Base-by-base conservation (phyloP, 2,888 invertebrate genomes). In the Acleris sparsana region DNA sequence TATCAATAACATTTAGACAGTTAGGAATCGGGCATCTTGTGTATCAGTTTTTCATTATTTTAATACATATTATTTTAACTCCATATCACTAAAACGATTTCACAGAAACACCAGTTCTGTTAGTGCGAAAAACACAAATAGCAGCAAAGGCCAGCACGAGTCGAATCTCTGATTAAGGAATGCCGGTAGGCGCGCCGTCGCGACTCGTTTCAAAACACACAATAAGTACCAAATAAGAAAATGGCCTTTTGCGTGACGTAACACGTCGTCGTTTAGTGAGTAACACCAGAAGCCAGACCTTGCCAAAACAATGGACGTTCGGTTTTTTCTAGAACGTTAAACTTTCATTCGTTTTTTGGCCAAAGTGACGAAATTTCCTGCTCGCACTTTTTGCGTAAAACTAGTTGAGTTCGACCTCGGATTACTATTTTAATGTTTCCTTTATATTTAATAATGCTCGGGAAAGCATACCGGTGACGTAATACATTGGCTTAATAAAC, bases 401-500 rank as follows among this genome's bases (percentile, higher is more conserved):
- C 52, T 66, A 66, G 57, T 66, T 66, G 62, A n/a, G 57, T 57
- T 52, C 48, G 48, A 18, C 66, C 61, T 62, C 53, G 61, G 44
- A 6, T 25, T 29, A 53, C 44, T 58, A 63, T 43, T 60, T 29
- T 59, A 43, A 62, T 53, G 53, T 43, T 25, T 43, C 13, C 52
- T 44, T 59, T 59, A 46, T 56, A 52, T 46, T 56, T 25, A 46
- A 49, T 11, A 66, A 61, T 56, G 33, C 56, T 17, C 61, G 52
- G 61, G 65, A 61, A 66, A 66, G 64, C 25, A n/a, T 13, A 33
- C 5, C n/a, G 49, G 60, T 65, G 64, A 65, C 49, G 60, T 65
- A 65, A 65, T 55, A 51, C 53, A 18, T 29, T 53, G 20, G 25
- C 33, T 51, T 18, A 16, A 44, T 46, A 56, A 65, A 55, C 60